phyloP scores from a whole-genome alignment of 1,140 invertebrate genomes.

The Polypedilum vanderplanki region DNA sequence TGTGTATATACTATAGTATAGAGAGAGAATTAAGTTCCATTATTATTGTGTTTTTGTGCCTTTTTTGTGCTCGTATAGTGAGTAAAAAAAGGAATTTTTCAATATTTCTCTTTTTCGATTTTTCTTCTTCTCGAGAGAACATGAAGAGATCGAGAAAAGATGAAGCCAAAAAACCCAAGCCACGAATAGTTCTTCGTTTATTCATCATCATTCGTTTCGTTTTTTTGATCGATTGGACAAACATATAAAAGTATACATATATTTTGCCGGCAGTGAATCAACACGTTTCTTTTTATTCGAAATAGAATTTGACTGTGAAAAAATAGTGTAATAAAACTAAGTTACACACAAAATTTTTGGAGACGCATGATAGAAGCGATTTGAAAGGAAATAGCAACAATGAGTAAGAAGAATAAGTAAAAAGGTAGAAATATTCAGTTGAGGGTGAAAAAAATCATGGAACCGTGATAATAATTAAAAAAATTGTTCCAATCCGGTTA shows the following conservation, averaged over 20 bases:
- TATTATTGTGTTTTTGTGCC: conserved; percentile 20
- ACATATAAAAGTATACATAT: not conserved
- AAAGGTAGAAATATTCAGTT: conserved; percentile 1
- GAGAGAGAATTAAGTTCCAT: conserved; percentile 2
- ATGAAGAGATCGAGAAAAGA: not conserved
- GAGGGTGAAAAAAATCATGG: conserved; percentile 16
- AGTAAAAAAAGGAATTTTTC: no score
- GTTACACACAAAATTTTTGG: no score
- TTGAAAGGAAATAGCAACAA: not conserved
- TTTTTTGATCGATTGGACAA: conserved; percentile 10
- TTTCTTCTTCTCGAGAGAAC: no score
- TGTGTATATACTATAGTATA: not conserved
- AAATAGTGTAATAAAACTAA: not conserved
- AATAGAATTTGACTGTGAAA: conserved; percentile 2
- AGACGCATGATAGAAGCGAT: no score
- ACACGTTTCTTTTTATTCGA: not conserved
- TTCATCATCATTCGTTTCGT: not conserved
- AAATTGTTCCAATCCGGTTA: not conserved
- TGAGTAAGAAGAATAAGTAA: not conserved
- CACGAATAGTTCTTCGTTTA: conserved; percentile 6
- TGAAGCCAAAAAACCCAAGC: conserved; percentile 25
- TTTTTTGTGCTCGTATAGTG: not conserved
- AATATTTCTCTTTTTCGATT: no score
- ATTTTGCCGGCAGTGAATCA: conserved; percentile 7
- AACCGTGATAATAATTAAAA: conserved; percentile 19